A percentile compares a stretch with the other conserved stretches of the same genome.
phyloP scores from a whole-genome alignment of 1,140 invertebrate genomes.

The Heterodera carotae region DNA sequence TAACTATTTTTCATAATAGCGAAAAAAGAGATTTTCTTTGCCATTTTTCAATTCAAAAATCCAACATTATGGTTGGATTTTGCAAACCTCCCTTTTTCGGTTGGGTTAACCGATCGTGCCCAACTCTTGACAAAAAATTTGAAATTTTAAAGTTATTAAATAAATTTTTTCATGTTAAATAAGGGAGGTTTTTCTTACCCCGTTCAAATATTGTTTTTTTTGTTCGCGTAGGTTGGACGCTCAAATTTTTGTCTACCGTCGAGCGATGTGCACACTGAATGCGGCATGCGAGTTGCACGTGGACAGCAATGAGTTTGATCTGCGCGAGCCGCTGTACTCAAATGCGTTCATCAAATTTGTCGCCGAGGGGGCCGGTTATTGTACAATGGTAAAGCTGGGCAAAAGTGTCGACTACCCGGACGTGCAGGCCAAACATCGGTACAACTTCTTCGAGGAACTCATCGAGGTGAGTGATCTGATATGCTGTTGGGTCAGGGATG shows the following conservation, averaged over 20 bases:
- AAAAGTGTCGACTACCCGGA: background rate
- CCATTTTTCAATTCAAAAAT: too few relatives aligned
- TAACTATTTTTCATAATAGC: too few relatives aligned
- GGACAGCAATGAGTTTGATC: background rate
- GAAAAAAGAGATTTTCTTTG: too few relatives aligned
- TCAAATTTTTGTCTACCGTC: background rate
- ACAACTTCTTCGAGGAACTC: background rate
- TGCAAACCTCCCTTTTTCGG: too few relatives aligned
- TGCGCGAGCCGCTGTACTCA: slow-evolving; percentile 1
- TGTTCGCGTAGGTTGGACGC: background rate
- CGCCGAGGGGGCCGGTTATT: background rate
- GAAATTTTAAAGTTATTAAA: too few relatives aligned
- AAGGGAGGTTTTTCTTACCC: background rate
- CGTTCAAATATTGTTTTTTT: background rate
- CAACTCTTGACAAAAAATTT: too few relatives aligned
- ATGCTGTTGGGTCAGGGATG: too few relatives aligned
- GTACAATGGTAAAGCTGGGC: background rate
- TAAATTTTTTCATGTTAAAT: background rate
- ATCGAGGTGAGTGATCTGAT: background rate
- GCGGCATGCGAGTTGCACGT: background rate
- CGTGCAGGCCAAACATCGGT: background rate
- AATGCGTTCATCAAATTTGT: slow-evolving; percentile 9
- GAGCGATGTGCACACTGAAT: background rate
- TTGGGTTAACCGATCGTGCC: too few relatives aligned
- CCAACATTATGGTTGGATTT: too few relatives aligned